Base-by-base conservation (phyloP, 2,888 invertebrate genomes). In the Pheosia gnoma region DNA sequence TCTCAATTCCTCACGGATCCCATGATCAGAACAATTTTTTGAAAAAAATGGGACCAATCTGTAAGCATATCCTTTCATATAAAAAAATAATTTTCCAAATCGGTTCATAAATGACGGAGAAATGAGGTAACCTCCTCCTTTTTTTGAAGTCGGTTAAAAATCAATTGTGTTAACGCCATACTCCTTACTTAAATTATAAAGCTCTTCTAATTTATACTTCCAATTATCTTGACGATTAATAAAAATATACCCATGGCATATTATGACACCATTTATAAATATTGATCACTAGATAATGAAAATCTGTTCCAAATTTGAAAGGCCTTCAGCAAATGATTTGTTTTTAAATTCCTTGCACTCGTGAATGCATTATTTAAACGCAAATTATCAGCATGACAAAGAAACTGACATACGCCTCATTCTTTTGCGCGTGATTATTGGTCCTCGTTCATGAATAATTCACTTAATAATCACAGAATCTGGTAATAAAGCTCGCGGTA, bases 371-470 rank as follows among this genome's bases (percentile, higher is more conserved):
- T 25, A 25, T 25, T 25, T 25, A 13, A 53, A 37, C n/a, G 53
- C 39, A 39, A 55, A 3, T 39, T 41, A 45, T 3, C 57, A 36
- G 13, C 41, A 45, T 45, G 45, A 57, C 45, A 45, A 57, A 57
- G 45, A 57, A 57, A 45, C 57, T 36, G 36, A 57, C 59, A 66
- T 62, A 65, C 63, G 62, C 51, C 56, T 63, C 63, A 71, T 65
- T 75, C 71, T 71, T 75, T 73, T 67, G 73, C 73, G 64, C 62
- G 62, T 70, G 68, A 71, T 68, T 65, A 67, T 68, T 65, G 60
- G 65, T 65, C 52, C 62, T 52, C 13, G 41, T 62, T 66, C 65
- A 73, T 74, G 74, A 74, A 74, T 74, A 63, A 74, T 71, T 74
- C 71, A 58, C 62, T 62, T 71, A 73, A 70, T 72, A 75, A 67